Base-by-base conservation (phyloP, 2,888 invertebrate species). In the Xylocampa areola region DNA sequence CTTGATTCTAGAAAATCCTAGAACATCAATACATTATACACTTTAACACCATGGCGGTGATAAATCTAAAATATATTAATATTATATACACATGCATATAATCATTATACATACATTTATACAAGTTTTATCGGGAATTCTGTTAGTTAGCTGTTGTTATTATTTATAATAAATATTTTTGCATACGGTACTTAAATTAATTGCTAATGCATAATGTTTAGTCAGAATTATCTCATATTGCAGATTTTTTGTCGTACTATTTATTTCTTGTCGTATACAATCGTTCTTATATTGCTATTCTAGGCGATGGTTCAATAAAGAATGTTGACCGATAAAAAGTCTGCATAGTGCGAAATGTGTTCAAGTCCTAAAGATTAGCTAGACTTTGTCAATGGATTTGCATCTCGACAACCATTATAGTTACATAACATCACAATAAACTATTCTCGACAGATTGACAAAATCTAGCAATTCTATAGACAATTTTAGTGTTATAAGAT, bases 151-250 rank as follows among this genome's bases (percentile, higher is more conserved):
- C 39, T 45, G 69, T 73, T 68, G 50, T 61, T 54, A 68, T 50
- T 65, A 55, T 53, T 45, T 30, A 50, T n/a, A 23, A 49, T 17
- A 40, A 41, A n/a, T 30, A 13, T 65, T 55, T 36, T 39, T 51
- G 44, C 47, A 19, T 48, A 37, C 7, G 19, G 72, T 71, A 71
- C 71, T 71, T 76, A 71, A 68, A 45, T 21, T 10, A 55, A 1
- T 33, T 40, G 17, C 16, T 52, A 50, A n/a, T n/a, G n/a, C n/a
- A n/a, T 5, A 21, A 30, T 40, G 25, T 45, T 33, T 36, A 65
- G 7, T 41, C 43, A 47, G 5, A 29, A 45, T 17, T 7, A 7
- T 45, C 10, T 27, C 2, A 13, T 14, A 23, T 58, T 67, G 61
- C 27, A 58, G 45, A 39, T 45, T 67, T 63, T 71, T 49, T 30